These are phyloP conservation scores for Notodonta ziczac DNA, from an alignment of 2,888 invertebrate species.

Conservation along the genomic window DNA sequence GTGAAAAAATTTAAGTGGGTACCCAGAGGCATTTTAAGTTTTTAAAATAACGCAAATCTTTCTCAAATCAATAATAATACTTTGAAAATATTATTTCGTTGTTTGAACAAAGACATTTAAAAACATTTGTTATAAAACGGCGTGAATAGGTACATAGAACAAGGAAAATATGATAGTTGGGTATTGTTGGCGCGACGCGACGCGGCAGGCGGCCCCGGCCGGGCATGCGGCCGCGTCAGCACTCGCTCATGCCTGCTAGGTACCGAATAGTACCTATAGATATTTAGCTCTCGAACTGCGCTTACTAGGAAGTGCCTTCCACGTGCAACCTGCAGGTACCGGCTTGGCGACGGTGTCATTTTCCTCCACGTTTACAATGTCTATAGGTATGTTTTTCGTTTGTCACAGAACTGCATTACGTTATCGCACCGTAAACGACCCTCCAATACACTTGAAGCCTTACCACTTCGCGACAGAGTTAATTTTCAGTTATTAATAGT, in stretches of 20 bases:
- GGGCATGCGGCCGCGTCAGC: slow-evolving; percentile 33
- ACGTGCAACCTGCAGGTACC: slow-evolving; percentile 54
- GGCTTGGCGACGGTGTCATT: slow-evolving; percentile 55
- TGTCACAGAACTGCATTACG: slow-evolving; percentile 47
- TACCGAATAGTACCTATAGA: slow-evolving; percentile 23
- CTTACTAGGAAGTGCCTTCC: slow-evolving; percentile 65
- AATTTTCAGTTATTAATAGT: slow-evolving; percentile 18
- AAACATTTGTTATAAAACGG: slow-evolving; percentile 22
- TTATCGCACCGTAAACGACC: slow-evolving; percentile 28
- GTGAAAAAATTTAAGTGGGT: too few relatives aligned
- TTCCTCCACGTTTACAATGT: slow-evolving; percentile 61
- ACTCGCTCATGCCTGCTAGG: slow-evolving; percentile 30
- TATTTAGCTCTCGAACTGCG: slow-evolving; percentile 43
- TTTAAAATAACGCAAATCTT: too few relatives aligned
- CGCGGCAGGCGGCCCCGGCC: background rate
- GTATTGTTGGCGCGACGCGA: slow-evolving; percentile 39
- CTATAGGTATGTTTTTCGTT: slow-evolving; percentile 54
- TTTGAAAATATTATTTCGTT: too few relatives aligned
- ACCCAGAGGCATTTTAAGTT: too few relatives aligned
- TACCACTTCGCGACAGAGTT: slow-evolving; percentile 27
- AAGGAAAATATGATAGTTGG: slow-evolving; percentile 61
- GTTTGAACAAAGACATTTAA: too few relatives aligned
- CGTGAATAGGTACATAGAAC: slow-evolving; percentile 30
- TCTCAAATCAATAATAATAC: too few relatives aligned
- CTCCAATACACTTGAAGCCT: slow-evolving; percentile 27